These are phyloP conservation scores for Zaprionus africanus DNA, from an alignment of 1,140 invertebrate genomes.

Conservation along the genomic window DNA sequence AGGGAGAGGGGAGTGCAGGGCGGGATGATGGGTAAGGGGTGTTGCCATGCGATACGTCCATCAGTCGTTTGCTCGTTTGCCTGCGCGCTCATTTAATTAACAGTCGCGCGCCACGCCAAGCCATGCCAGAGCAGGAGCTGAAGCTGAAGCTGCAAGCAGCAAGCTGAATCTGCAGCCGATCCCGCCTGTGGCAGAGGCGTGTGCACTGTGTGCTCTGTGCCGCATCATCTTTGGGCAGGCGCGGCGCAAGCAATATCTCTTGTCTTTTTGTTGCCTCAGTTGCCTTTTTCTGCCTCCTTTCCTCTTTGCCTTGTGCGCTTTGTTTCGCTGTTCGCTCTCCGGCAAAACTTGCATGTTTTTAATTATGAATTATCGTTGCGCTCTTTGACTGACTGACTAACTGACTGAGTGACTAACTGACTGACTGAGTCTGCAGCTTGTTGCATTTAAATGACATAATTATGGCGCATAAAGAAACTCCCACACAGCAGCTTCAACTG, in stretches of 20 bases:
- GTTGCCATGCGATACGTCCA: constrained; percentile 67
- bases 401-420: constrained; percentile 33
- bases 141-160: constrained; percentile 35
- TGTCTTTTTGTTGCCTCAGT: constrained; percentile 31
- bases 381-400: constrained; percentile 36
- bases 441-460: constrained; percentile 83
- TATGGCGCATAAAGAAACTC: constrained; percentile 78
- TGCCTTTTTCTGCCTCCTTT: constrained; percentile 9
- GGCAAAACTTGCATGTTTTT: constrained; percentile 73
- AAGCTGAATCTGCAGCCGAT: constrained; percentile 19
- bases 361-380: constrained; percentile 79
- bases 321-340: constrained; percentile 43
- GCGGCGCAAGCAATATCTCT: constrained; percentile 10
- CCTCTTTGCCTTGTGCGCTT: constrained; percentile 7
- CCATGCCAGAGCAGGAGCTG: constrained; percentile 26
- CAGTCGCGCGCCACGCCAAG: constrained; percentile 79
- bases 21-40: neutral
- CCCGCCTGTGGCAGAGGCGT: constrained; percentile 47
- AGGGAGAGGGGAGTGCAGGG: neutral
- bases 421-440: constrained; percentile 61
- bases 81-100: constrained; percentile 82
- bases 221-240: neutral
- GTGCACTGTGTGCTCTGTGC: constrained; percentile 6
- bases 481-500: constrained; percentile 49
- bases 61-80: constrained; percentile 82